phyloP scores from a whole-genome alignment of 53 echinoderm and acorn worm species.

The Actinopyga echinites region DNA sequence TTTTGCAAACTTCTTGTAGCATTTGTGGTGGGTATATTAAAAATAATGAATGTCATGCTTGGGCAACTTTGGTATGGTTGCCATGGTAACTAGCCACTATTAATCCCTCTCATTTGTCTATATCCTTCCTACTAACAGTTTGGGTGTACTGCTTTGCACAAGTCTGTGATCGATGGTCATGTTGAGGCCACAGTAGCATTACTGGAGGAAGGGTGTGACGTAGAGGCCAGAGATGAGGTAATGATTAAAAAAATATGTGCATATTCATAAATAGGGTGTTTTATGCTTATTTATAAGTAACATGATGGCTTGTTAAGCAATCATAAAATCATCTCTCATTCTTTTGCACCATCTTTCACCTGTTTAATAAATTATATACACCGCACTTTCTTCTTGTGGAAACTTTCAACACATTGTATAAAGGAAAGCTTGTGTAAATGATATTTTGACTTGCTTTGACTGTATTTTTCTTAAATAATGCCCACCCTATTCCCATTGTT shows the following conservation, averaged over 20 bases:
- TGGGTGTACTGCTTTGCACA: conserved; percentile 88
- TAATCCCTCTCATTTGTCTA: background rate
- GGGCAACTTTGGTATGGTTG: background rate
- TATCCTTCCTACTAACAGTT: conserved; percentile 53
- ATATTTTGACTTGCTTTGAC: too few species aligned
- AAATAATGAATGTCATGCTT: background rate
- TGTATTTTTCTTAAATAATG: too few species aligned
- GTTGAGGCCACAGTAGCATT: conserved; percentile 73
- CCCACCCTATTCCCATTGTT: too few species aligned
- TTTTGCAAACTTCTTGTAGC: too few species aligned
- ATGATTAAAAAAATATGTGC: background rate
- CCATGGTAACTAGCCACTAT: background rate
- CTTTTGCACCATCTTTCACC: too few species aligned
- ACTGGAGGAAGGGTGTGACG: conserved; percentile 84
- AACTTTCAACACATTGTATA: too few species aligned
- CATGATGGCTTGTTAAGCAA: background rate
- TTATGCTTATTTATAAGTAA: background rate
- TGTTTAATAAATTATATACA: too few species aligned
- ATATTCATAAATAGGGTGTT: background rate
- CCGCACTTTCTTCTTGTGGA: too few species aligned
- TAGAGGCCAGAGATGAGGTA: conserved; percentile 89
- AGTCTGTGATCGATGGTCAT: conserved; percentile 79
- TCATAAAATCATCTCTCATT: too few species aligned
- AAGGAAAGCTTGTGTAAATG: too few species aligned
- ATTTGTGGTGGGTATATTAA: too few species aligned